Percentiles rank a stretch among this genome's conserved stretches.
These are phyloP conservation scores for Nipponia nippon DNA, from an alignment of 2,113 vertebrate genomes.

Conservation along the genomic window DNA sequence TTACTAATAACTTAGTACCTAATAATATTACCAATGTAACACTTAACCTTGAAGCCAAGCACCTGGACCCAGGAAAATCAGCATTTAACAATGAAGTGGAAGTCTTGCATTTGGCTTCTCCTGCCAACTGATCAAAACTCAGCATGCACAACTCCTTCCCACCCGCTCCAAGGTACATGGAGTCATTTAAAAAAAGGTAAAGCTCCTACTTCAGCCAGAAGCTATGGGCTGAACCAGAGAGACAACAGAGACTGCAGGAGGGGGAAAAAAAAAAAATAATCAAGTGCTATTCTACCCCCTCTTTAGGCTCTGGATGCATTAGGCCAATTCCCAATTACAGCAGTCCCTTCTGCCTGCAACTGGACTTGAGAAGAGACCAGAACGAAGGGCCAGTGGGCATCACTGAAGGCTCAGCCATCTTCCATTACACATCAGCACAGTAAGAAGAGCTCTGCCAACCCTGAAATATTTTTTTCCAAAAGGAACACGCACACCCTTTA, in stretches of 20 bases:
- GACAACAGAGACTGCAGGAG: not conserved
- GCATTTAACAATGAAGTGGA: not conserved
- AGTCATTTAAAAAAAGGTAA: not conserved
- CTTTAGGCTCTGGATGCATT: not conserved
- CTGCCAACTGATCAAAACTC: not conserved
- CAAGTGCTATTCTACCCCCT: not conserved
- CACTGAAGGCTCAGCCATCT: not conserved
- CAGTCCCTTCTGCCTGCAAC: not conserved
- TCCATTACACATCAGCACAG: not conserved
- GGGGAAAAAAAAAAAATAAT: not conserved
- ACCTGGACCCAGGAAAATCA: conserved; percentile 8
- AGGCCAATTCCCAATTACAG: not conserved
- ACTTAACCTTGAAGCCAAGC: conserved; percentile 33
- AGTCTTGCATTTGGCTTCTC: not conserved
- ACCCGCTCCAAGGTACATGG: not conserved
- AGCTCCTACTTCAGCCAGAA: not conserved
- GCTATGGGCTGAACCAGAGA: not conserved
- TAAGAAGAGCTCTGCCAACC: not conserved
- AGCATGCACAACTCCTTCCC: not conserved
- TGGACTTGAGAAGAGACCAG: not conserved
- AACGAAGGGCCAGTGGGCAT: not conserved
- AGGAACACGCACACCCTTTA: not conserved
- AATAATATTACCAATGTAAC: conserved; percentile 33
- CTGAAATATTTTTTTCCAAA: not conserved
- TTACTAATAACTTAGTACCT: conserved; percentile 43